A percentile compares a stretch with the other conserved stretches of the same genome.
These are phyloP conservation scores for Stenodera caucasica DNA, from an alignment of 2,888 invertebrate species.

Conservation along the genomic window DNA sequence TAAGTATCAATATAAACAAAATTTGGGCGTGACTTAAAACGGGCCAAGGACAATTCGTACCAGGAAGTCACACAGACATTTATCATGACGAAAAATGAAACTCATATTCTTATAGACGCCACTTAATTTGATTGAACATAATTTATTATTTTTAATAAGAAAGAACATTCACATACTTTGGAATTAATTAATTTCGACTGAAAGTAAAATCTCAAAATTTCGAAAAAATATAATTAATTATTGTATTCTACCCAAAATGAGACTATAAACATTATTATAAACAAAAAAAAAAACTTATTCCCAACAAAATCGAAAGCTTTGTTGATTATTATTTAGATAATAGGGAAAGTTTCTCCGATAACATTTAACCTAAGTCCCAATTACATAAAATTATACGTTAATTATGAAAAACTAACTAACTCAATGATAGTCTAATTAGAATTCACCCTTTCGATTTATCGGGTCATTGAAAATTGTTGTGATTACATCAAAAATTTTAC, in stretches of 20 bases:
- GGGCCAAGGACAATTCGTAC: conserved; percentile 1
- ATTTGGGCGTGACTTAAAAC: not conserved
- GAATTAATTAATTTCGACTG: not conserved
- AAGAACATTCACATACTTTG: not conserved
- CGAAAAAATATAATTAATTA: not conserved
- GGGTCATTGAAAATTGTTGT: not conserved
- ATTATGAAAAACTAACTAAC: too few relatives aligned
- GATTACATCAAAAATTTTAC: too few relatives aligned
- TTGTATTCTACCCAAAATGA: not conserved
- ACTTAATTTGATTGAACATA: not conserved
- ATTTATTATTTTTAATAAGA: not conserved
- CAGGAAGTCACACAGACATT: not conserved
- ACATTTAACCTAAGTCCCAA: not conserved
- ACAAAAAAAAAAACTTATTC: not conserved
- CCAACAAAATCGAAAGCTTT: conserved; percentile 2
- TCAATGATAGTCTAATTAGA: too few relatives aligned
- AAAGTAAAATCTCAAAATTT: not conserved
- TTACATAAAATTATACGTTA: conserved; percentile 3
- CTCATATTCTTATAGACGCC: not conserved
- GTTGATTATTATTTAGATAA: not conserved
- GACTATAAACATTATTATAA: not conserved
- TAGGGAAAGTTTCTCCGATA: not conserved
- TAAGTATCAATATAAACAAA: not conserved
- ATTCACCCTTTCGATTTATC: not conserved
- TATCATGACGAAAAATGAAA: not conserved